phyloP scores from a whole-genome alignment of 2,888 invertebrate species.

The Melanostoma scalare region DNA sequence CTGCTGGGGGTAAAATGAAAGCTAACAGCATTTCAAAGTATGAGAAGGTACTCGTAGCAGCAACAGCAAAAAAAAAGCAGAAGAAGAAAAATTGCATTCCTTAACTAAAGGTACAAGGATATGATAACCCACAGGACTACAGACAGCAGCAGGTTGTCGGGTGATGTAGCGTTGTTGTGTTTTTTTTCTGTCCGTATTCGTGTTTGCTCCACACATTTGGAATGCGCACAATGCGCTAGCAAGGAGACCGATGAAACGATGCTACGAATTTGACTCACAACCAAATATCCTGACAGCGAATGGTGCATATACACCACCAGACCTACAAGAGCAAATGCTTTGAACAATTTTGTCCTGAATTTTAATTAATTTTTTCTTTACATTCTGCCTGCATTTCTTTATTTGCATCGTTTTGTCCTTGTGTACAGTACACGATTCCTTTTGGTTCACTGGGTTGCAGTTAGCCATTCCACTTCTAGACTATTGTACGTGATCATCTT shows the following conservation, averaged over 20 bases:
- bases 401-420: slow-evolving; percentile 4
- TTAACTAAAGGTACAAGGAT: slow-evolving; percentile 37
- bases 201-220: slow-evolving; percentile 38
- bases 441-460: slow-evolving; percentile 39
- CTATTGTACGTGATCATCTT: slow-evolving; percentile 7
- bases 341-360: slow-evolving; percentile 54
- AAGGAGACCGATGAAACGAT: slow-evolving; percentile 39
- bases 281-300: slow-evolving; percentile 29
- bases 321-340: slow-evolving; percentile 21
- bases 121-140: slow-evolving; percentile 41
- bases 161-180: slow-evolving; percentile 1
- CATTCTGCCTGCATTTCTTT: neutral
- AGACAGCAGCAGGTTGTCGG: slow-evolving; percentile 50
- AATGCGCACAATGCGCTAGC: slow-evolving; percentile 60
- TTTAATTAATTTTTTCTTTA: slow-evolving; percentile 61
- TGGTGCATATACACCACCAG: neutral
- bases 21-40: slow-evolving; percentile 41
- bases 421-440: neutral
- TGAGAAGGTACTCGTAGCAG: neutral
- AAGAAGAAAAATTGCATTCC: slow-evolving; percentile 47
- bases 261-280: slow-evolving; percentile 51
- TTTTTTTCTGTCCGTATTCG: slow-evolving; percentile 14
- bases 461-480: slow-evolving; percentile 4
- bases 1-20: slow-evolving; percentile 39
- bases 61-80: slow-evolving; percentile 2